Evolutionary conservation across 2,888 invertebrate species (phyloP).

Genomic region (Andrena dorsata): DNA sequence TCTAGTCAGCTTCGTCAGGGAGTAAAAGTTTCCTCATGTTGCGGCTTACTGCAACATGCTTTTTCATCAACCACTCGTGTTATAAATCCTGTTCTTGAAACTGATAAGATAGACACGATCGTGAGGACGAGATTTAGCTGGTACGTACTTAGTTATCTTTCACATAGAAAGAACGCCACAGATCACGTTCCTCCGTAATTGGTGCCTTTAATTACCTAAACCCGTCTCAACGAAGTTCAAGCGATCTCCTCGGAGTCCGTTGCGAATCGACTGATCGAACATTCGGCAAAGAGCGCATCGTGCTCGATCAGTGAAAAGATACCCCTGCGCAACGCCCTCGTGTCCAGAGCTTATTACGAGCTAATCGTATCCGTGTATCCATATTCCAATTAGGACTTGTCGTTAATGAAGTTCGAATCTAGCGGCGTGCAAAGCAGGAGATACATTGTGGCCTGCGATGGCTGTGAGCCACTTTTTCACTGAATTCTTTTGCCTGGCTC

Average conservation of each 20-base stretch:
- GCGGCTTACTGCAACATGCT: neutral
- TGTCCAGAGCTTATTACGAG: constrained; percentile 19
- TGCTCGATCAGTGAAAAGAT: constrained; percentile 28
- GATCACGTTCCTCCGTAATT: constrained; percentile 13
- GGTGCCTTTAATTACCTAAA: constrained; percentile 14
- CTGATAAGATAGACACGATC: constrained; percentile 1
- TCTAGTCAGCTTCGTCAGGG: neutral
- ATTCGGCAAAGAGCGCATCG: constrained; percentile 1
- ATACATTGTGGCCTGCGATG: constrained; percentile 5
- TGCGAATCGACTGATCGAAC: neutral
- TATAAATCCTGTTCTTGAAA: constrained; percentile 8
- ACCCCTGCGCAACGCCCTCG: constrained; percentile 19
- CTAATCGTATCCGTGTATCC: neutral
- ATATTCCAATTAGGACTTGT: constrained; percentile 22
- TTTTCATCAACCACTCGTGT: neutral
- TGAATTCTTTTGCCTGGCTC: neutral
- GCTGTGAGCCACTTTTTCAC: neutral
- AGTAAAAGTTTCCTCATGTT: neutral
- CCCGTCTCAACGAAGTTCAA: neutral
- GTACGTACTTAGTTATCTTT: too few species aligned
- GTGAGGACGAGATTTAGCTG: neutral
- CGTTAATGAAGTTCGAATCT: constrained; percentile 21
- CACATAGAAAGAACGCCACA: too few species aligned
- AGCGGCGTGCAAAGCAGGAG: constrained; percentile 1
- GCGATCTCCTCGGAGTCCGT: neutral